Base-by-base conservation (phyloP, 53 echinoderm and acorn worm genomes). In the Mesocentrotus franciscanus region DNA sequence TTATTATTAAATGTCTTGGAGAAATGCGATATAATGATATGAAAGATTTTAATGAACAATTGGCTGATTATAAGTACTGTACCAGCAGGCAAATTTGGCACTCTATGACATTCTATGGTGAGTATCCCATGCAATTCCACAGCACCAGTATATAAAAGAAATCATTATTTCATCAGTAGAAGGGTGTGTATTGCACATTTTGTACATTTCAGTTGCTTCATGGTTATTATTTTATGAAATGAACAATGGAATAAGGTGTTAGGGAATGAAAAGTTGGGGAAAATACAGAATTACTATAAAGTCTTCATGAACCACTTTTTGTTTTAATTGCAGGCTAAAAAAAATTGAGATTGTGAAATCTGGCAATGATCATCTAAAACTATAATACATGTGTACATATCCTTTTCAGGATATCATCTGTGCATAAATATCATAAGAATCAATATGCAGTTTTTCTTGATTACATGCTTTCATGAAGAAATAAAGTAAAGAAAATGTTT, bases 141-240 rank as follows among this genome's bases (percentile, higher is more conserved):
- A 76, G 14, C 33, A 76, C 33, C 30, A 30, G 29, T 27, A 27
- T 32, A 10, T 4, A 10, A 12, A 30, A 76, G 64, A 49, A 49
- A 16, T 64, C 64, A 64, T 49, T 32, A 76, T 33, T 76, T 27
- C 12, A 76, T 12, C 76, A 32, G 8, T 33, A 33, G 30, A 33
- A 76, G 10, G 76, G 76, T 15, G 27, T 76, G 13, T 76, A 76
- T 76, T 76, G 76, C 76, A 76, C 76, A 30, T 76, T 76, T 76
- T 11, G 76, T 18, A 64, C 64, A 32, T 32, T 24, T 32, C 33
- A 32, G 33, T 12, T 5, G 13, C 27, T 33, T 32, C 33, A 76
- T 14, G 33, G 15, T 76, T 30, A 64, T 20, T 6, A 76, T 33
- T 76, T 33, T 32, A 76, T 12, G 27, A 33, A 76, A 76, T 64